Evolutionary conservation across 2,888 invertebrate genomes (phyloP).

Genomic region (Pheosia tremula): DNA sequence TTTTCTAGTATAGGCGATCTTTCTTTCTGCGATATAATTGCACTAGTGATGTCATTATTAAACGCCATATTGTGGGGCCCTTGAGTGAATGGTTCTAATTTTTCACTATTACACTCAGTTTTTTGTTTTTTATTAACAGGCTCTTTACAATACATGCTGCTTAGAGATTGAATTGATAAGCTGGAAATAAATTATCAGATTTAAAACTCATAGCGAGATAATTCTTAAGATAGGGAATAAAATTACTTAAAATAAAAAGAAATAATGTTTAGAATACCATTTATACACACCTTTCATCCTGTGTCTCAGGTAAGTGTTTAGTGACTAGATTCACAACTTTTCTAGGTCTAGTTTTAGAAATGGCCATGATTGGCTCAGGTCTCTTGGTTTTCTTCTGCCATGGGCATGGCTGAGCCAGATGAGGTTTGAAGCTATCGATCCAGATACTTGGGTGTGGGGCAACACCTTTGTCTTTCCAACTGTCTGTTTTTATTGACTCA

Average conservation of each 20-base stretch:
- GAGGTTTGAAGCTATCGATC: constrained; percentile 55
- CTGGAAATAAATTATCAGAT: constrained; percentile 50
- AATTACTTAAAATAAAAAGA: too few species aligned
- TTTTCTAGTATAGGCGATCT: constrained; percentile 78
- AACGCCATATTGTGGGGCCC: constrained; percentile 44
- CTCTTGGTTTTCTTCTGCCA: constrained; percentile 66
- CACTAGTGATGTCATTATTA: constrained; percentile 39
- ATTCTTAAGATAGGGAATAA: too few species aligned
- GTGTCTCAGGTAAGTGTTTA: constrained; percentile 72
- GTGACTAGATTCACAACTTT: constrained; percentile 67
- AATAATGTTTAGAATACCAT: too few species aligned
- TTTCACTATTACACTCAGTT: constrained; percentile 31
- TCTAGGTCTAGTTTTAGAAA: constrained; percentile 49
- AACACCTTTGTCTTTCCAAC: constrained; percentile 66
- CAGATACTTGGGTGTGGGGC: constrained; percentile 78
- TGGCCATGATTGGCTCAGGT: constrained; percentile 53
- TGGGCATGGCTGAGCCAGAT: constrained; percentile 52
- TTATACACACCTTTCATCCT: constrained; percentile 61
- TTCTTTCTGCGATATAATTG: constrained; percentile 39
- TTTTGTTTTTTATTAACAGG: constrained; percentile 65
- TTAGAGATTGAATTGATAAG: constrained; percentile 71
- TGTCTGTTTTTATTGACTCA: constrained; percentile 57
- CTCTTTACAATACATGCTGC: constrained; percentile 73
- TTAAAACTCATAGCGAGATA: too few species aligned
- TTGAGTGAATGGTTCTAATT: constrained; percentile 41